phyloP scores from a whole-genome alignment of 2,888 invertebrate species.

The Galerucella nymphaeae region DNA sequence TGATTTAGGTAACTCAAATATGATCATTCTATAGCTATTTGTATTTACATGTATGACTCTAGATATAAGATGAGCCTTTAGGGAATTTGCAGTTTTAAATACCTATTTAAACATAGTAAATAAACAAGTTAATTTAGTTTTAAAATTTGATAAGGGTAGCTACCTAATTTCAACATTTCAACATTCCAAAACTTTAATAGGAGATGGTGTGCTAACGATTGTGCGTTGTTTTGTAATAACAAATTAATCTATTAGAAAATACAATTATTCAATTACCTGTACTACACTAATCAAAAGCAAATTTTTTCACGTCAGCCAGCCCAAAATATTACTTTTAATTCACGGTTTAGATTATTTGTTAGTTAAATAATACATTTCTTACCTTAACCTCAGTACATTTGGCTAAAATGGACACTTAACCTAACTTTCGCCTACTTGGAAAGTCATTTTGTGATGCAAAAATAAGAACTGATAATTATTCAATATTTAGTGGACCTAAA shows the following conservation, averaged over 20 bases:
- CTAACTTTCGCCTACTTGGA: slow-evolving; percentile 22
- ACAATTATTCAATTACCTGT: background rate
- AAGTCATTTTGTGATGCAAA: background rate
- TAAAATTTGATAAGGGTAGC: no score
- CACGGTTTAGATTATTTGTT: slow-evolving; percentile 25
- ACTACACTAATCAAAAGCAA: background rate
- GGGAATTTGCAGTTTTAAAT: no score
- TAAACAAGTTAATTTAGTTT: no score
- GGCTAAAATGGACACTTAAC: slow-evolving; percentile 20
- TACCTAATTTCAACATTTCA: no score
- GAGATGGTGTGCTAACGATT: no score
- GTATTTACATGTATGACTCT: no score
- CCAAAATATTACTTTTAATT: slow-evolving; percentile 3
- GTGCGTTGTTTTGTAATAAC: background rate
- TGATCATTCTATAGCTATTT: no score
- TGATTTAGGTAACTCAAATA: background rate
- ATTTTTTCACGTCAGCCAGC: background rate
- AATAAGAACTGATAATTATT: slow-evolving; percentile 15
- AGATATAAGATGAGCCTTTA: no score
- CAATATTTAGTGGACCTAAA: slow-evolving; percentile 41
- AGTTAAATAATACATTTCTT: background rate
- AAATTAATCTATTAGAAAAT: background rate
- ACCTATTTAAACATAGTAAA: no score
- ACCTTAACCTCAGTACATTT: slow-evolving; percentile 31
- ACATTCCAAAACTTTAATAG: no score